Evolutionary conservation across 1,140 invertebrate species (phyloP), one percentile per base, ranked within the genome.

Genomic region (Aethina tumida): DNA sequence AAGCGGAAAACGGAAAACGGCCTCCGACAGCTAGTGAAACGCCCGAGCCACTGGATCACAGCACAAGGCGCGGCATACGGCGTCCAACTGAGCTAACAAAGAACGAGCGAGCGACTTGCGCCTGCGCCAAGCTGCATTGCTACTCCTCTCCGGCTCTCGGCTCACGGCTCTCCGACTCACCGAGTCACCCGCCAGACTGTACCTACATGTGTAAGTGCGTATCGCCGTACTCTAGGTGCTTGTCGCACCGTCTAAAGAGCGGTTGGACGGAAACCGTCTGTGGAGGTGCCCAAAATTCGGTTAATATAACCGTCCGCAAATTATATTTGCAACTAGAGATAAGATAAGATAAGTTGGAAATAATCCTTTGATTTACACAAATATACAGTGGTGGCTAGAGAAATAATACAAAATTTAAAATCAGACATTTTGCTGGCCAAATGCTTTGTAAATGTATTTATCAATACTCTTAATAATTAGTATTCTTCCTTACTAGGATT

Each of bases 11-110:
- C 7, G 8, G 68, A 76, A 75, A 60, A 75, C 69, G 60, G 74
- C 73, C 69, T 73, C 71, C 69, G 75, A 73, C 65, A 74, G 14
- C 15, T 10, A n/a, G 14, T 73, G n/a, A n/a, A n/a, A n/a, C n/a
- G n/a, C 73, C 74, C 76, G 74, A 75, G 74, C 60, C 72, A 73
- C 71, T 71, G 61, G 55, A 64, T 63, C 56, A 63, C 57, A 39
- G 37, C 45, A 44, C 15, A 35, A 47, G 43, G 45, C 34, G 43
- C 48, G 43, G 43, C 43, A 45, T 48, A 38, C 51, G 25, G 41
- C 46, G 41, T 50, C 49, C 34, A 49, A 50, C 51, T 53, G 49
- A 53, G 22, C 35, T 29, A 53, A 53, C 48, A 50, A 53, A 53
- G 49, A 45, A 46, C 18, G 39, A 20, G 24, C 19, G 35, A 31